Base-by-base conservation (phyloP, 2,113 vertebrate genomes). In the Uria aalge region DNA sequence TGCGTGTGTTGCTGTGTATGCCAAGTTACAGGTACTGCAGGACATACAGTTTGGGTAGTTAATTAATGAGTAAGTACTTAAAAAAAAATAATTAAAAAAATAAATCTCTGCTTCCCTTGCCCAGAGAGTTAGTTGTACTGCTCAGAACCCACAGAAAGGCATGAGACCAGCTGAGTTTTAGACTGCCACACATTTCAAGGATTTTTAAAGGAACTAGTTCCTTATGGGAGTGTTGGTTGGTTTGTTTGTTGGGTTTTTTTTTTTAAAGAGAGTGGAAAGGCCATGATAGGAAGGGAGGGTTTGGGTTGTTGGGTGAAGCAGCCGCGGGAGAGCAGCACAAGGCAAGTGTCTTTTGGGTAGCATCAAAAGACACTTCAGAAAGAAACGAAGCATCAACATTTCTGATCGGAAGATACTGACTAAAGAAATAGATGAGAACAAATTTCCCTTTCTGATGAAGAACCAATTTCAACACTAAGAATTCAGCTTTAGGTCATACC, bases 1-100 rank as follows among this genome's bases (percentile, higher is more conserved):
- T 96, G 91, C 5, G 1, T 90, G 43, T 89, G 32, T 79, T 95
- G 77, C 62, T 76, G 57, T 79, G 89, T 90, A 27, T 85, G 84
- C 85, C 93, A 92, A 95, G 80, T 90, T 95, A 81, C n/a, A 91
- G 83, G 40, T 96, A 48, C 89, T 85, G 30, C 34, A 64, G 75
- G 53, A 91, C 32, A 45, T 94, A 85, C 55, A 74, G 16, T 92
- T 59, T 85, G 87, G 45, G 41, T 76, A 81, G 79, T 79, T 82
- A 72, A 90, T 85, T 90, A 36, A 29, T 86, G 95, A 82, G 73
- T 95, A 88, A 91, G 81, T 90, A 82, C 38, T 38, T 23, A 38
- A 59, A 71, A 59, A 55, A 48, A 30, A 8, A 2, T 40, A 15
- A 15, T 5, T 5, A 72, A 27, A 34, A 40, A 15, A 50, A 11